Base-by-base conservation (phyloP, 2,113 vertebrate species). In the Galbula dea region DNA sequence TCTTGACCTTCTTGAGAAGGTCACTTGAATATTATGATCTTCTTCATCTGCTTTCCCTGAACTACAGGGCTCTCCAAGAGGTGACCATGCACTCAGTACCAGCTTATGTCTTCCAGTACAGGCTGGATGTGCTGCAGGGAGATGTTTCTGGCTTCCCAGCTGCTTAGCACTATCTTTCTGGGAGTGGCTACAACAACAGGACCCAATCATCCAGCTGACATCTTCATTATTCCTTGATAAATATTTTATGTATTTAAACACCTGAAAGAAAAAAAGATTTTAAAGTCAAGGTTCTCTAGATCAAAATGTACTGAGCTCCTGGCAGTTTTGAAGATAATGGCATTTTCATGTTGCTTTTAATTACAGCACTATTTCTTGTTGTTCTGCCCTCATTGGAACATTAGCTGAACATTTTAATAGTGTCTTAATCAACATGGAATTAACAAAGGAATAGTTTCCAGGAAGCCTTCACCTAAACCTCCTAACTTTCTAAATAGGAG, bases 271-370 rank as follows among this genome's bases (percentile, higher is more conserved):
- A 83, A 67, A 3, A 57, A 67, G 4, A 48, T 10, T 78, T 75
- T 43, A 39, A 81, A 52, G 17, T 46, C 5, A 14, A 46, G 9
- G 55, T 86, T 71, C 22, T 41, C 36, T 71, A 30, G 32, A 52
- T 30, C 55, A 73, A 82, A 89, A 76, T 6, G 61, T 77, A n/a
- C 6, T 29, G 30, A 41, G 23, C 19, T 90, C 49, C 39, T 30
- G 34, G 6, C 9, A 75, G 32, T 71, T 89, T 83, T 77, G 67
- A 61, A 62, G 36, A 55, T 39, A 89, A 71, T 9, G 27, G 24
- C 32, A 93, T 93, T 91, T 92, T 89, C 37, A 59, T 10, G 19
- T 88, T 68, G 20, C 12, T 96, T 95, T 94, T 90, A 79, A 86
- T 68, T 82, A 82, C 29, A 75, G 61, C 27, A 51, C 36, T 32